These are phyloP conservation scores for Numenius arquata DNA, from an alignment of 2,113 vertebrate species.

Conservation along the genomic window DNA sequence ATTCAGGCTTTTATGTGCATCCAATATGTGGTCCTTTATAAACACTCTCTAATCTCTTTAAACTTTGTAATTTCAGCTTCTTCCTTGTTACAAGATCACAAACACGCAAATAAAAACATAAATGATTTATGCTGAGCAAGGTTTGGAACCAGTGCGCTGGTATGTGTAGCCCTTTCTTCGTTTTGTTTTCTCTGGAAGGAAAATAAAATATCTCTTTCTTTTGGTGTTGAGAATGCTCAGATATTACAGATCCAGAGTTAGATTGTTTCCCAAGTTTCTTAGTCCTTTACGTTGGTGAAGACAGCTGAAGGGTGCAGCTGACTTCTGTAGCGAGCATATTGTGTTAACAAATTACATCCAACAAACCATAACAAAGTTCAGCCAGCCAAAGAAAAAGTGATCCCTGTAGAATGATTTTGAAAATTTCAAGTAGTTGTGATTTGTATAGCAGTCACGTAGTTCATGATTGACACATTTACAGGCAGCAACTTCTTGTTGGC, in stretches of 20 bases:
- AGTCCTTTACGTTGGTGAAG: not conserved
- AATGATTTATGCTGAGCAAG: not conserved
- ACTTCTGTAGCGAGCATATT: not conserved
- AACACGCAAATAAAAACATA: not conserved
- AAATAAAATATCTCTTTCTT: not conserved
- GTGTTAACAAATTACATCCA: not conserved
- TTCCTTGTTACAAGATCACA: not conserved
- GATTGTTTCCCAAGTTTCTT: not conserved
- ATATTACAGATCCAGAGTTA: no score
- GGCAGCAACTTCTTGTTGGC: not conserved
- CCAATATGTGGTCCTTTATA: not conserved
- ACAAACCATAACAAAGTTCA: not conserved
- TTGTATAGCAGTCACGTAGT: not conserved
- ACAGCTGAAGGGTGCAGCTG: constrained; percentile 2
- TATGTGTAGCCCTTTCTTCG: not conserved
- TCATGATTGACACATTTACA: not conserved
- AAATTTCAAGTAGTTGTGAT: not conserved
- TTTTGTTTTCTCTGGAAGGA: not conserved
- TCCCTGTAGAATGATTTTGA: not conserved
- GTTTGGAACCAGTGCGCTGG: not conserved
- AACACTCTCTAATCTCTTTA: not conserved
- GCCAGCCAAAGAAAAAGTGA: not conserved
- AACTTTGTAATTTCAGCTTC: not conserved
- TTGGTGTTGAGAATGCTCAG: not conserved
- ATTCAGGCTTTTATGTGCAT: not conserved